phyloP scores from a whole-genome alignment of 2,113 vertebrate genomes.

The Cyrtonyx montezumae region DNA sequence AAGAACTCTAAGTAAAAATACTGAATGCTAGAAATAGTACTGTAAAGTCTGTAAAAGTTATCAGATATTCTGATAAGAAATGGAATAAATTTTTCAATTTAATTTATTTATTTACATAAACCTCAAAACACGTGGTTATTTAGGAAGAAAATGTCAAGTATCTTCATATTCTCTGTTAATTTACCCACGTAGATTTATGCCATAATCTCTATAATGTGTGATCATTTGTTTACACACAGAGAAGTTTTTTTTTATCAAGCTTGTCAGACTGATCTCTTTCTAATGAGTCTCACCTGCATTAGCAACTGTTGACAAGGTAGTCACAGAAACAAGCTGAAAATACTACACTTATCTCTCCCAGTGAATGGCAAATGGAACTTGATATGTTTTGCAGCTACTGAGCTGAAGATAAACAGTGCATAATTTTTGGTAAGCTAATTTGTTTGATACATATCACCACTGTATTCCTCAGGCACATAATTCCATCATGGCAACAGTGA shows the following conservation, averaged over 20 bases:
- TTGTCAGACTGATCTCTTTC: neutral
- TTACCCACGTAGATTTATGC: neutral
- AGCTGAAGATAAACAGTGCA: neutral
- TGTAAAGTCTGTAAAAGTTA: neutral
- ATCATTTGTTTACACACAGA: neutral
- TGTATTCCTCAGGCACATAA: neutral
- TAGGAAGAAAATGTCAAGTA: neutral
- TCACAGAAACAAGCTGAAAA: neutral
- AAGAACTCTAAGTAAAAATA: neutral
- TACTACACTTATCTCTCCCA: neutral
- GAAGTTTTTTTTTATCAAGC: neutral
- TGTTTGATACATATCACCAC: neutral
- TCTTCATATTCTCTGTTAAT: neutral
- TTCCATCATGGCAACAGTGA: neutral
- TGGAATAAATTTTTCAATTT: neutral
- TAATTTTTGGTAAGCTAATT: neutral
- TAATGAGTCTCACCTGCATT: neutral
- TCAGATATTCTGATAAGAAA: neutral
- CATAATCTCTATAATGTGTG: neutral
- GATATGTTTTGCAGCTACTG: slow-evolving; percentile 16
- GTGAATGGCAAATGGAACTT: neutral
- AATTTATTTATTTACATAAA: neutral
- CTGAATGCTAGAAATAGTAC: neutral
- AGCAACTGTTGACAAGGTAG: neutral
- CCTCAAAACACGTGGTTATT: neutral